These are phyloP conservation scores for Apoda limacodes DNA, from an alignment of 2,888 invertebrate species.

Conservation along the genomic window DNA sequence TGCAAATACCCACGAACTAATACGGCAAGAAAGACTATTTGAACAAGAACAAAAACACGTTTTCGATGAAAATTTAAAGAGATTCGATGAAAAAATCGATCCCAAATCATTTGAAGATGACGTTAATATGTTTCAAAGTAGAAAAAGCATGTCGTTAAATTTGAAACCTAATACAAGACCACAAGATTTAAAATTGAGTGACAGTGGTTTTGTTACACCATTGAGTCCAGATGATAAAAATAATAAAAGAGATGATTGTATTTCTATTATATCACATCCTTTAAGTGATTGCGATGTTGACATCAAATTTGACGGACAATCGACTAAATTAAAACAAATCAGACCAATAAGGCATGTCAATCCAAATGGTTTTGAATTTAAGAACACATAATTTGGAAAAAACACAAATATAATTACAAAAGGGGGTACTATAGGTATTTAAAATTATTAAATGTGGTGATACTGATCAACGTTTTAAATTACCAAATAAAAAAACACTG, in stretches of 20 bases:
- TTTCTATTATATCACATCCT: slow-evolving; percentile 73
- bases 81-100: slow-evolving; percentile 37
- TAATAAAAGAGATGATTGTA: slow-evolving; percentile 45
- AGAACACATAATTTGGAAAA: too few species aligned
- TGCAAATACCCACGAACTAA: slow-evolving; percentile 76
- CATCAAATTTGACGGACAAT: slow-evolving; percentile 81
- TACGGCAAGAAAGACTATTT: slow-evolving; percentile 72
- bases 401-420: too few species aligned
- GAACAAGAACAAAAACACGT: slow-evolving; percentile 58
- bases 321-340: slow-evolving; percentile 82
- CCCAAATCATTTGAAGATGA: slow-evolving; percentile 40
- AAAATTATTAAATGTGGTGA: too few species aligned
- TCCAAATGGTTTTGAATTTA: too few species aligned
- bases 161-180: slow-evolving; percentile 30
- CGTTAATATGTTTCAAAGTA: slow-evolving; percentile 39
- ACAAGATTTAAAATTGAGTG: slow-evolving; percentile 31
- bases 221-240: slow-evolving; percentile 64
- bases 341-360: slow-evolving; percentile 47
- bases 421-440: too few species aligned
- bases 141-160: slow-evolving; percentile 49
- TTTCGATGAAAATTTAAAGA: slow-evolving; percentile 55
- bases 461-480: too few species aligned
- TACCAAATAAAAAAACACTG: too few species aligned
- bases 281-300: slow-evolving; percentile 83
- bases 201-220: slow-evolving; percentile 77